Percentiles rank a stretch among this genome's conserved stretches.
These are phyloP conservation scores for Chymomyza costata DNA, from an alignment of 1,140 invertebrate species.

Conservation along the genomic window DNA sequence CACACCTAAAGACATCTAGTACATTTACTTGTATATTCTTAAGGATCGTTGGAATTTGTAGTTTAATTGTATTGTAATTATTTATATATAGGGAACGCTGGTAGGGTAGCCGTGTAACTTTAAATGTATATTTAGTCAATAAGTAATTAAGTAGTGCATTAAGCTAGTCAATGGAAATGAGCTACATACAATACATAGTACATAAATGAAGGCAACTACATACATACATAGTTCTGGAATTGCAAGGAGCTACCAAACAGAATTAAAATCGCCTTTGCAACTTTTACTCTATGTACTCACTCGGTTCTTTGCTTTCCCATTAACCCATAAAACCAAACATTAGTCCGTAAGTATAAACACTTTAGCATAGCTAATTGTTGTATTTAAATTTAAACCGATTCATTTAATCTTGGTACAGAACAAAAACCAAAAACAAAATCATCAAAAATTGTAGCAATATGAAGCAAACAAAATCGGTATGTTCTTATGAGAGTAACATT, in stretches of 20 bases:
- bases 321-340: conserved; percentile 24
- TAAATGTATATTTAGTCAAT: conserved; percentile 60
- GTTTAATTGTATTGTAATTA: conserved; percentile 63
- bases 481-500: conserved; percentile 73
- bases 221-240: too few species aligned
- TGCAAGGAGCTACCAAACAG: conserved; percentile 7
- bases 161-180: conserved; percentile 29
- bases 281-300: conserved; percentile 14
- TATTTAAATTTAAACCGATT: conserved; percentile 50
- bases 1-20: conserved; percentile 41
- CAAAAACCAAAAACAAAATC: conserved; percentile 21
- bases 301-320: conserved; percentile 7
- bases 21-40: conserved; percentile 53
- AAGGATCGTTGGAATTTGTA: conserved; percentile 71
- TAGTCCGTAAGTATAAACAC: conserved; percentile 42
- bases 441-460: conserved; percentile 60
- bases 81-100: conserved; percentile 52
- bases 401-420: conserved; percentile 53
- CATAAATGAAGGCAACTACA: conserved; percentile 12
- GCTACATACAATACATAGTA: conserved; percentile 30
- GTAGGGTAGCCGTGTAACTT: conserved; percentile 58
- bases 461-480: conserved; percentile 64
- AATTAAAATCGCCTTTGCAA: conserved; percentile 16
- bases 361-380: conserved; percentile 71
- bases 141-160: conserved; percentile 61